A percentile compares a stretch with the other conserved stretches of the same genome.
phyloP scores from a whole-genome alignment of 2,797 vertebrate genomes.

The Micrastur ruficollis region DNA sequence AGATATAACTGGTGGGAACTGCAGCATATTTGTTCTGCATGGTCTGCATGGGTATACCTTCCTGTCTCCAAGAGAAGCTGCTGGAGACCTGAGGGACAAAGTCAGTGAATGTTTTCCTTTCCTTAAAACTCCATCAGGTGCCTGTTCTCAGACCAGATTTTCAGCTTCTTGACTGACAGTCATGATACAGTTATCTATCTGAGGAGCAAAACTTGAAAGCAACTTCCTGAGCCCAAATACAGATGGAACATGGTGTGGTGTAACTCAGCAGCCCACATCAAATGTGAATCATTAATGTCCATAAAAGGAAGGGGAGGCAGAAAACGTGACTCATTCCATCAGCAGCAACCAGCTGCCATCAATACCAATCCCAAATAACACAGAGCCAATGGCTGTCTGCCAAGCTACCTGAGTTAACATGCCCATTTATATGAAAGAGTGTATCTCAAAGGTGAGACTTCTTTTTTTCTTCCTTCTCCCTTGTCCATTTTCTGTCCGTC shows the following conservation, averaged over 20 bases:
- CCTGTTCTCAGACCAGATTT: not conserved
- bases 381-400: conserved; percentile 23
- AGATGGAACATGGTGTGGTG: conserved; percentile 46
- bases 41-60: not conserved
- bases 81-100: not conserved
- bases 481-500: not conserved
- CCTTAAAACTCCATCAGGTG: not conserved
- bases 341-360: conserved; percentile 57
- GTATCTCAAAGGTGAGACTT: not conserved
- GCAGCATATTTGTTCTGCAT: not conserved
- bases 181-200: not conserved
- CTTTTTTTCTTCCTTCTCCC: not conserved
- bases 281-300: conserved; percentile 52
- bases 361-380: conserved; percentile 31
- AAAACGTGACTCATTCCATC: conserved; percentile 56
- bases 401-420: conserved; percentile 31
- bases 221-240: conserved; percentile 37
- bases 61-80: not conserved
- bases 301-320: conserved; percentile 48
- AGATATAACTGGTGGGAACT: not conserved
- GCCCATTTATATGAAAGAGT: not conserved
- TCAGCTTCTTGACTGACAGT: not conserved
- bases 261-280: conserved; percentile 48
- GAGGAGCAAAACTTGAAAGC: not conserved
- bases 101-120: not conserved